phyloP scores from a whole-genome alignment of 2,888 invertebrate species.

The Ectemnius cavifrons region DNA sequence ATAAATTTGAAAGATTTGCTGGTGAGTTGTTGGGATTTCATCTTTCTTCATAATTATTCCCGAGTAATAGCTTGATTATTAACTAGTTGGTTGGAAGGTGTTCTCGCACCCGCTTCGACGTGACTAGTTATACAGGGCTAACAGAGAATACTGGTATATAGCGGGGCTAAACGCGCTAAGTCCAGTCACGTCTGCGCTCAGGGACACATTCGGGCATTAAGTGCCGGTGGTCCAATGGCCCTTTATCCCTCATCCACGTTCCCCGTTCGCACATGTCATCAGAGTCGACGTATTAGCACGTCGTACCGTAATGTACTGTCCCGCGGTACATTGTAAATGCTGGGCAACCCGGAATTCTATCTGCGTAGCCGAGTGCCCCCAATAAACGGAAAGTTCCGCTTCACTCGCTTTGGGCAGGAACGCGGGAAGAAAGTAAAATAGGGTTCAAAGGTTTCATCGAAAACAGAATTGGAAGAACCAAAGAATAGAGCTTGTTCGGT shows the following conservation, averaged over 20 bases:
- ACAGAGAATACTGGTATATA: constrained; percentile 16
- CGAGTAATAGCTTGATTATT: background rate
- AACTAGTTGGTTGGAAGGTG: background rate
- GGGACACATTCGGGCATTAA: constrained; percentile 35
- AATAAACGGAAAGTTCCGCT: constrained; percentile 3
- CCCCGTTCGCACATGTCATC: constrained; percentile 28
- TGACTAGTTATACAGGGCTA: background rate
- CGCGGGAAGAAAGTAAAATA: background rate
- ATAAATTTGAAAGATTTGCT: no score
- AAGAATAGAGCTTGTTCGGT: no score
- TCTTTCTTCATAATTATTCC: background rate
- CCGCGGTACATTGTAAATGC: constrained; percentile 20
- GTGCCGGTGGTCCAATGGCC: constrained; percentile 29
- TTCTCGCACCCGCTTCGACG: background rate
- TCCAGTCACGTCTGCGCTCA: constrained; percentile 35
- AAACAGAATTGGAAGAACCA: no score
- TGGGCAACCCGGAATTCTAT: constrained; percentile 19
- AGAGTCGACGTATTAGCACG: constrained; percentile 31
- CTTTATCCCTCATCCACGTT: constrained; percentile 22
- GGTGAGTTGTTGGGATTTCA: no score
- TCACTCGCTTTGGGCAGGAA: background rate
- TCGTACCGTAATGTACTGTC: constrained; percentile 27
- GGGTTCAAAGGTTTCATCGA: no score
- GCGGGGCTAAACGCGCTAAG: constrained; percentile 1
- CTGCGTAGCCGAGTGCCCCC: no score